Evolutionary conservation across 2,113 vertebrate genomes (phyloP), one percentile per base, ranked within the genome.

Genomic region (Gobio gobio): DNA sequence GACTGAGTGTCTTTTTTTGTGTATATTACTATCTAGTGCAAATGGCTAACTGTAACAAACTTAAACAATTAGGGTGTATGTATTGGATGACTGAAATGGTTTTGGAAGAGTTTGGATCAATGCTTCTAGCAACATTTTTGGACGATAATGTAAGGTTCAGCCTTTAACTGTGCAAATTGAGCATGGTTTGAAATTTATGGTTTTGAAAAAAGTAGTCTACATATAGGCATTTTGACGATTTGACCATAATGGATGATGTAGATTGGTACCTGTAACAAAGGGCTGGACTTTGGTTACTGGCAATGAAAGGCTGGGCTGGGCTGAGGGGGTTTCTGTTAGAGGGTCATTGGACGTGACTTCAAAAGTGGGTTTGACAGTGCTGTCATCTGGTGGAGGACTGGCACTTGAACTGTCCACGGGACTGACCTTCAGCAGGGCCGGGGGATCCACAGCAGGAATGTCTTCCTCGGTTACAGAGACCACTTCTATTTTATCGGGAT

Each of bases 231-330:
- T 61, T n/a, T 79, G 40, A 45, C 29, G 54, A 56, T 56, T 56
- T 56, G 54, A 56, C 18, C 54, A 22, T 56, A 20, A 56, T 56
- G 18, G 54, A 56, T 22, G 2, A 26, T 45, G 59, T 20, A 33
- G 2, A 51, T 51, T 36, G 86, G 92, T 90, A 95, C 94, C 94
- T 22, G 81, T 79, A 1, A 93, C 72, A 51, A 95, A 94, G 5
- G 94, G 93, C 82, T 95, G 94, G 85, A 95, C 93, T 89, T 94
- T 95, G 82, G 93, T 94, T 82, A 94, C 56, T 2, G 93, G 92
- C 92, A 94, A 94, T 64, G 80, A 85, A 0, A 89, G 87, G 73
- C 86, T 89, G 74, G 89, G 80, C 54, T 88, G 83, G n/a, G 73
- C 51, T 4, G 84, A 73, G 63, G 54, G 5, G 26, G 59, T 22